These are phyloP conservation scores for Salvelinus fontinalis DNA, from an alignment of 2,113 vertebrate species.

Conservation along the genomic window DNA sequence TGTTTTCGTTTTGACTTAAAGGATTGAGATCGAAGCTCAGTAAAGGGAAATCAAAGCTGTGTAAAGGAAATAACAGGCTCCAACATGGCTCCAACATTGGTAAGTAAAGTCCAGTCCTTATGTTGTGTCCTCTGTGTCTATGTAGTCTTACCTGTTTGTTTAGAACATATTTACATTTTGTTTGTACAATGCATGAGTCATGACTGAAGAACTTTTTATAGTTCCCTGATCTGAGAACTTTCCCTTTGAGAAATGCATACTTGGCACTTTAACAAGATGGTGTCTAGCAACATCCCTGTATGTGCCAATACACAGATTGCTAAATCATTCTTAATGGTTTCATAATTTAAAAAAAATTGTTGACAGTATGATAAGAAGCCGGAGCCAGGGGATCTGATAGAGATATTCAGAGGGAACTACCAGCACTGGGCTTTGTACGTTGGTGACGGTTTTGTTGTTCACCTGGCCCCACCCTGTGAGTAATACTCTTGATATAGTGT, in stretches of 20 bases:
- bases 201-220: too few relatives aligned
- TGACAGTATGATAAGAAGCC: conserved; percentile 68
- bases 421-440: conserved; percentile 86
- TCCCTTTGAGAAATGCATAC: neutral
- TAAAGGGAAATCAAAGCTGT: too few relatives aligned
- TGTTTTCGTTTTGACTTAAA: too few relatives aligned
- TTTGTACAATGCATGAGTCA: too few relatives aligned
- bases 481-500: neutral
- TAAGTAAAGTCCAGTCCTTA: neutral
- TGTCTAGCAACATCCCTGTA: neutral
- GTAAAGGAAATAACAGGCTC: too few relatives aligned
- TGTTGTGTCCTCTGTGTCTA: too few relatives aligned
- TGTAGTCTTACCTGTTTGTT: neutral
- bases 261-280: neutral
- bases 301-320: neutral
- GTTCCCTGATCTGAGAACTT: neutral
- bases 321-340: neutral
- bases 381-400: conserved; percentile 81
- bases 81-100: conserved; percentile 70
- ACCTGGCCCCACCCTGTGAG: conserved; percentile 80
- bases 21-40: too few relatives aligned
- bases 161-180: neutral
- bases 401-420: conserved; percentile 78
- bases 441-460: conserved; percentile 80
- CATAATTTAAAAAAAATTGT: neutral